phyloP scores from a whole-genome alignment of 2,113 vertebrate genomes.

The Colinus virginianus region DNA sequence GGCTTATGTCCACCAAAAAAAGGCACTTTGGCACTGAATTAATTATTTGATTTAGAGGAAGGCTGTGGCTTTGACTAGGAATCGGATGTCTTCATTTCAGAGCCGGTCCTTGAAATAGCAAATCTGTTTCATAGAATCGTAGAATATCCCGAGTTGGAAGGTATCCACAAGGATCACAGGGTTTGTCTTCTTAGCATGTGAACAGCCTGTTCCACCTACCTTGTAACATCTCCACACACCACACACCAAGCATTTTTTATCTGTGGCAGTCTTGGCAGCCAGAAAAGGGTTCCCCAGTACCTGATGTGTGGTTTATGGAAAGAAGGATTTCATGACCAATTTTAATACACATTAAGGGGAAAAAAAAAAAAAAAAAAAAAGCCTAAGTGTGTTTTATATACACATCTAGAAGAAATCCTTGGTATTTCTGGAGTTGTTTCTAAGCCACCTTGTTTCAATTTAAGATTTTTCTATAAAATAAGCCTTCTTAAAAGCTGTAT shows the following conservation, averaged over 20 bases:
- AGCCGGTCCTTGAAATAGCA: background rate
- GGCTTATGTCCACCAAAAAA: background rate
- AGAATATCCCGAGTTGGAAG: background rate
- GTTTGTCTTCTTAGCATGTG: background rate
- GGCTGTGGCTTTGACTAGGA: background rate
- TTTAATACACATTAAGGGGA: constrained; percentile 57
- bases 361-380: constrained; percentile 7
- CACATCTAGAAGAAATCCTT: constrained; percentile 37
- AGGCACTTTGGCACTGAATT: background rate
- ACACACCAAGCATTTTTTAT: background rate
- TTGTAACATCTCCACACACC: accelerated
- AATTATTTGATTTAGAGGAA: background rate
- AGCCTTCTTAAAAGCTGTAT: constrained; percentile 71
- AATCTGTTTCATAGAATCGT: background rate
- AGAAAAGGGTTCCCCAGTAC: background rate
- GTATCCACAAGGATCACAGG: background rate
- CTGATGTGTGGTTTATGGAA: constrained; percentile 57
- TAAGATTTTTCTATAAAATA: constrained; percentile 65
- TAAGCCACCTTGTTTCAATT: constrained; percentile 71
- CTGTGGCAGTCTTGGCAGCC: background rate
- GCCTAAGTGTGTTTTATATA: background rate
- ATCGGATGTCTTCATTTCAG: background rate
- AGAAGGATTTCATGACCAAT: constrained; percentile 62
- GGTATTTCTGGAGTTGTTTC: constrained; percentile 66
- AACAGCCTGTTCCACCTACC: background rate